These are phyloP conservation scores for Troglohyphantes excavatus DNA, from an alignment of 2,888 invertebrate genomes.

Conservation along the genomic window DNA sequence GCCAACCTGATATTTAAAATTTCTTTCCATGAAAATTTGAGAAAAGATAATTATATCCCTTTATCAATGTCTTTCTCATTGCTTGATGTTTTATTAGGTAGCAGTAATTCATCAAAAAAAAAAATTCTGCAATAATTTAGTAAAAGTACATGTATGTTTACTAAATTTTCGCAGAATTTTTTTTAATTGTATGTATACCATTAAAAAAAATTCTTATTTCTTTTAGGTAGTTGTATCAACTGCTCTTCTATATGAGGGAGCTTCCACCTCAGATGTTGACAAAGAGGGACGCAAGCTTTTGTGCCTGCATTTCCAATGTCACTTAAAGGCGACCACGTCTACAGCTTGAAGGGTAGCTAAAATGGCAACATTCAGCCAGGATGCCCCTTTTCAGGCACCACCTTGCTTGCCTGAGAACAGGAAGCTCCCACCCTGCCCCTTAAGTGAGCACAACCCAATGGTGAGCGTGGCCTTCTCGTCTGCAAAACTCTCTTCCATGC, in stretches of 20 bases:
- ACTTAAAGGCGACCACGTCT: conserved; percentile 62
- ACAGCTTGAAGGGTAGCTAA: conserved; percentile 78
- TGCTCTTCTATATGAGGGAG: background rate
- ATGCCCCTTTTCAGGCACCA: conserved; percentile 69
- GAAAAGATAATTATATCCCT: too few relatives aligned
- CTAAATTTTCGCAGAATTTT: too few relatives aligned
- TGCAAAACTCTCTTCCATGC: background rate
- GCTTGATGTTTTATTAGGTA: too few relatives aligned
- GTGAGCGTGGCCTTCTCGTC: conserved; percentile 46
- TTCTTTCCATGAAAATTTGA: too few relatives aligned
- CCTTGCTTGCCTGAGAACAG: conserved; percentile 49
- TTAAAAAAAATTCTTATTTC: background rate
- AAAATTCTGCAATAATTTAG: too few relatives aligned
- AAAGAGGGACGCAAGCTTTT: conserved; percentile 42
- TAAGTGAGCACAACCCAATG: conserved; percentile 35
- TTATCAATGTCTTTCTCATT: too few relatives aligned
- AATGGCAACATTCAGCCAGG: conserved; percentile 77
- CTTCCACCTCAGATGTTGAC: conserved; percentile 20
- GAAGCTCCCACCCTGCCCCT: conserved; percentile 9
- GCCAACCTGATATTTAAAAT: too few relatives aligned
- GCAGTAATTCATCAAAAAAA: too few relatives aligned
- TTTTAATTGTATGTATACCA: background rate
- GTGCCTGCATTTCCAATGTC: conserved; percentile 64
- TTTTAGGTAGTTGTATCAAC: background rate
- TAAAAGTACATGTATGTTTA: too few relatives aligned